phyloP scores from a whole-genome alignment of 2,888 invertebrate genomes.

The Dryadula phaetusa region DNA sequence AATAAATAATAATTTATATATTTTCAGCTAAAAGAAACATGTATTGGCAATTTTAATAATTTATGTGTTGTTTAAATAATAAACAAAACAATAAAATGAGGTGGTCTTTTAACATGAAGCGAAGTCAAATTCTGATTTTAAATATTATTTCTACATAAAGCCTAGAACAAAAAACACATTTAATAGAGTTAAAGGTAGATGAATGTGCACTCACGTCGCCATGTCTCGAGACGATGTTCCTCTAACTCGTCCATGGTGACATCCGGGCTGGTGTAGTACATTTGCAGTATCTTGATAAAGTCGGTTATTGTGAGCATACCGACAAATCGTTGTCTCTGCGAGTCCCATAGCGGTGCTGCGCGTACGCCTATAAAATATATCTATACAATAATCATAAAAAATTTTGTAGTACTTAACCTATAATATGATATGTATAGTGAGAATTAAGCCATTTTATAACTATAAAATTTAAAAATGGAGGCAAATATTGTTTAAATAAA shows the following conservation, averaged over 20 bases:
- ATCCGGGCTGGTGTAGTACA: constrained; percentile 97
- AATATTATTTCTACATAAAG: too few species aligned
- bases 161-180: background rate
- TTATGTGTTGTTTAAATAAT: background rate
- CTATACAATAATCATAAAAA: background rate
- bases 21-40: background rate
- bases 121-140: background rate
- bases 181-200: background rate
- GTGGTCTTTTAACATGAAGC: background rate
- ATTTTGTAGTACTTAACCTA: too few species aligned
- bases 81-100: background rate
- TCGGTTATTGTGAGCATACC: constrained; percentile 99
- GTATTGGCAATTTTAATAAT: constrained; percentile 1
- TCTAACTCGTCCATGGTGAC: constrained; percentile 98
- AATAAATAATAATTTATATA: background rate
- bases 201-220: constrained; percentile 87
- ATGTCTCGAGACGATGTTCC: constrained; percentile 97
- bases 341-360: constrained; percentile 99
- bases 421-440: too few species aligned
- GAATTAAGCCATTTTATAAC: too few species aligned
- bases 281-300: constrained; percentile 98
- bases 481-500: background rate
- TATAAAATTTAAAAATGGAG: background rate
- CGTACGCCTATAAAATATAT: constrained; percentile 88
- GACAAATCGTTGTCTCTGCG: constrained; percentile 94